Conservation (phyloP, 2,888 invertebrate genomes). For the Drosophila merina region DNA sequence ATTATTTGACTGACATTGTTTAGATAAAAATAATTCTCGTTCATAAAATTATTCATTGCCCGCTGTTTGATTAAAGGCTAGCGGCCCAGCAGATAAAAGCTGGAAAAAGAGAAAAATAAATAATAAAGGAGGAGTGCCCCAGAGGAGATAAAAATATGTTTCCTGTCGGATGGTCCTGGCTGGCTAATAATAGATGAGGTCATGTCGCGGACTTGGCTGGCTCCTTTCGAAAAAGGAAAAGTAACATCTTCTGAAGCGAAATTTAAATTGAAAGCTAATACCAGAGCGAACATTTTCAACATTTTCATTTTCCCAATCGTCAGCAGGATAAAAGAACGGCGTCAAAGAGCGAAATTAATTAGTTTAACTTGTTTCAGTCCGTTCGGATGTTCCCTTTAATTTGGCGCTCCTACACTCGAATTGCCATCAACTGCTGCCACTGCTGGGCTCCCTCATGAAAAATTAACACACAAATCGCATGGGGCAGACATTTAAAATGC, state of each 20-base stretch:
- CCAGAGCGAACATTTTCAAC: slow-evolving; percentile 14
- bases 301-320: slow-evolving; percentile 19
- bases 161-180: neutral
- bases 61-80: slow-evolving; percentile 46
- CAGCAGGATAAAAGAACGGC: slow-evolving; percentile 7
- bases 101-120: neutral
- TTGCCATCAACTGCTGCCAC: neutral
- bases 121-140: neutral
- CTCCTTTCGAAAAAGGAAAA: neutral
- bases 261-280: slow-evolving; percentile 41
- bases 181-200: slow-evolving; percentile 31
- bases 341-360: slow-evolving; percentile 36
- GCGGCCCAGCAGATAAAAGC: neutral
- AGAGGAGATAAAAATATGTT: slow-evolving; percentile 2
- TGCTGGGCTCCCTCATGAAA: slow-evolving; percentile 46
- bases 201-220: slow-evolving; percentile 8
- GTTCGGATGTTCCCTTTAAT: slow-evolving; percentile 2
- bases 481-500: slow-evolving; percentile 66
- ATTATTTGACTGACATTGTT: slow-evolving; percentile 23
- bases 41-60: slow-evolving; percentile 46
- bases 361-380: neutral
- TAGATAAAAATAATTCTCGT: slow-evolving; percentile 39
- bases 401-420: slow-evolving; percentile 1
- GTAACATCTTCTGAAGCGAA: neutral
- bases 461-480: slow-evolving; percentile 58